A percentile compares a stretch with the other conserved stretches of the same genome.
Conservation (phyloP, 2,888 invertebrate genomes). For the Seira ritae region DNA sequence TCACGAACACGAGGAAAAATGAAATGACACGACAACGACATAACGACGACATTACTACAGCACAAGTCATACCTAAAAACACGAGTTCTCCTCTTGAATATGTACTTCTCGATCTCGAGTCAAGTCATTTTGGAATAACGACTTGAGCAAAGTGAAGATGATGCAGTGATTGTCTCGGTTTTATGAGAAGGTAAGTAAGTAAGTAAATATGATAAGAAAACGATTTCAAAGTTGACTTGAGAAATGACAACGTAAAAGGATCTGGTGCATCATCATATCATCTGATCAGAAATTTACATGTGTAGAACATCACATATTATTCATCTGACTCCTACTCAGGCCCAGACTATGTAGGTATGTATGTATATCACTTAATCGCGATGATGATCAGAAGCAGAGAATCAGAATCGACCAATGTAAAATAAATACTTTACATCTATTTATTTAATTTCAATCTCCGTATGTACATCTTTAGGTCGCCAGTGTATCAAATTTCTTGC, state of each 20-base stretch:
- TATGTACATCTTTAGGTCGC: too few species aligned
- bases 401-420: too few species aligned
- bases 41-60: too few species aligned
- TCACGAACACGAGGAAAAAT: constrained; percentile 25
- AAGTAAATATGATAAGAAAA: constrained; percentile 6
- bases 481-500: too few species aligned
- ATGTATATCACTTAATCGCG: too few species aligned
- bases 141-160: constrained; percentile 30
- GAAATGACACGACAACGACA: constrained; percentile 75
- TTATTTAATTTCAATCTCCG: too few species aligned
- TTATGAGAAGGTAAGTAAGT: background rate
- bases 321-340: constrained; percentile 49
- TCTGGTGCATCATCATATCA: constrained; percentile 39
- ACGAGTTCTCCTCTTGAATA: too few species aligned
- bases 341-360: too few species aligned
- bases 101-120: constrained; percentile 74
- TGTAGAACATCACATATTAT: constrained; percentile 55
- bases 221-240: too few species aligned
- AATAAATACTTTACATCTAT: too few species aligned
- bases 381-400: too few species aligned
- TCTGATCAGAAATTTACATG: constrained; percentile 48
- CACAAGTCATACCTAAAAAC: constrained; percentile 79
- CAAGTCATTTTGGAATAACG: constrained; percentile 52
- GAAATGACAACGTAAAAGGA: constrained; percentile 38
- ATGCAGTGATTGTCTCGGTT: background rate